Base-by-base conservation (phyloP, 1,140 invertebrate species). In the Bicyclus anynana region DNA sequence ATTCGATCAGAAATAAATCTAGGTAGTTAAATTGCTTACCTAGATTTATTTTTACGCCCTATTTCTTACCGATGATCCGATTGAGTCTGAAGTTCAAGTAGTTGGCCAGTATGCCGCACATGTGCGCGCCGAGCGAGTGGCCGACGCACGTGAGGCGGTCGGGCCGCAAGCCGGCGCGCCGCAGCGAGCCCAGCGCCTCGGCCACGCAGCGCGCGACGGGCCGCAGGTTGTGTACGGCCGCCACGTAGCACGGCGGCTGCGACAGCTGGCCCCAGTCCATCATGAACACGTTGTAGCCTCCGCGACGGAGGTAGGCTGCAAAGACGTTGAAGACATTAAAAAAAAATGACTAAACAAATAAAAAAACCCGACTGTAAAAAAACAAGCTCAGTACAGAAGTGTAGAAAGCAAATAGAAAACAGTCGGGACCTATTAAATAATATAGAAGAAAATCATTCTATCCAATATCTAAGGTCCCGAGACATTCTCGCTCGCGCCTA, bases 271-370 rank as follows among this genome's bases (percentile, higher is more conserved):
- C 92, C 94, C 94, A 96, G 78, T 95, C 94, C 14, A 95, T 85
- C 73, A 94, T 83, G 68, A 95, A 92, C 1, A 95, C 92, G 76
- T 95, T 96, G 85, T 94, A 94, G 21, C 91, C 92, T 2, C 93
- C 93, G 58, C 93, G 93, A 18, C 86, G 86, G 6, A 94, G 72
- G 60, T 95, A 95, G 0, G 94, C 94, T 87, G 62, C n/a, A n/a
- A n/a, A n/a, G n/a, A n/a, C n/a, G n/a, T n/a, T n/a, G n/a, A n/a
- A n/a, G n/a, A n/a, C n/a, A n/a, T n/a, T n/a, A n/a, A n/a, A n/a
- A n/a, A n/a, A n/a, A n/a, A n/a, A n/a, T n/a, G n/a, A n/a, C n/a
- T n/a, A n/a, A n/a, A n/a, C n/a, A n/a, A n/a, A n/a, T n/a, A n/a
- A n/a, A n/a, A n/a, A n/a, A n/a, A n/a, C n/a, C n/a, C n/a, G n/a